phyloP scores from a whole-genome alignment of 2,113 vertebrate genomes.

The Poeciliopsis turrubarensis region DNA sequence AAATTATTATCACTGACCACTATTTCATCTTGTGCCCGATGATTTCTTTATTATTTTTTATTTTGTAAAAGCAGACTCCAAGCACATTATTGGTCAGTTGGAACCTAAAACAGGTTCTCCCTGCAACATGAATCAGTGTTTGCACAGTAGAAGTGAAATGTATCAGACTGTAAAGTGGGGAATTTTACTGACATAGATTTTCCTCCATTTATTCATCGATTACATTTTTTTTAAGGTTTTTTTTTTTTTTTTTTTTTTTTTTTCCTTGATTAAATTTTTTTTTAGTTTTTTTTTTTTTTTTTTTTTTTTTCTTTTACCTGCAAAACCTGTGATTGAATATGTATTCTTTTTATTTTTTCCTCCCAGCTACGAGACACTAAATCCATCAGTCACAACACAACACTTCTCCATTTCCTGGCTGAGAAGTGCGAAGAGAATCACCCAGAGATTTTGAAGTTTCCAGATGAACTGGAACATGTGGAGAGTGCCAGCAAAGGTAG shows the following conservation, averaged over 20 bases:
- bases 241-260: no score
- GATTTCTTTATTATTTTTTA: no score
- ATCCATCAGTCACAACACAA: slow-evolving; percentile 90
- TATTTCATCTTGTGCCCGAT: no score
- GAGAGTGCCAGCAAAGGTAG: slow-evolving; percentile 96
- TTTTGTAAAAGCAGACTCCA: not conserved
- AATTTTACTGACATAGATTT: not conserved
- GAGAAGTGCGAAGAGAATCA: slow-evolving; percentile 90
- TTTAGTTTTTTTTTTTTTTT: not conserved
- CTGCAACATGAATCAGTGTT: not conserved
- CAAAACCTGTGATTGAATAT: not conserved
- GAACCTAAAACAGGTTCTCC: no score
- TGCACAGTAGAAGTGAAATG: not conserved
- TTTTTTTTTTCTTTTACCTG: not conserved
- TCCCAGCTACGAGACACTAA: slow-evolving; percentile 95
- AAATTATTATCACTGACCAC: not conserved
- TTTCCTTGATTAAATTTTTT: not conserved
- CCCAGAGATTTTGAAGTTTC: slow-evolving; percentile 89
- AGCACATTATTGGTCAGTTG: not conserved
- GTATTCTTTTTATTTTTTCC: not conserved
- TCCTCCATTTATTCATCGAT: not conserved
- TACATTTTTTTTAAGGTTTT: not conserved
- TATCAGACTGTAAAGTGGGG: not conserved
- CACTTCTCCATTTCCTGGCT: slow-evolving; percentile 92
- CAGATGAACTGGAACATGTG: slow-evolving; percentile 91